Conservation (phyloP, 2,888 invertebrate genomes). For the Dasypogon diadema region DNA sequence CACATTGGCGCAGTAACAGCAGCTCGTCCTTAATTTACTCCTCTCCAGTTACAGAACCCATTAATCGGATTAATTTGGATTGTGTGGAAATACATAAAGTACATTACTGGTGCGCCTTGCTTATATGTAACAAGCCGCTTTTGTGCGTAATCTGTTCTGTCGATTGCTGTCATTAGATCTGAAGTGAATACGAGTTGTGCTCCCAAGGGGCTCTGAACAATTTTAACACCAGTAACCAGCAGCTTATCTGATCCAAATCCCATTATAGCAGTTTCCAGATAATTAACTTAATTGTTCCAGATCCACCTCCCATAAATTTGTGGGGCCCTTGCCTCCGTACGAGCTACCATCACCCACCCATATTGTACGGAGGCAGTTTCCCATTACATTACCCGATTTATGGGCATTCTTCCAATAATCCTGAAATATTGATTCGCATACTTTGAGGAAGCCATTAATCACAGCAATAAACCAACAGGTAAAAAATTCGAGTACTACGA, state of each 20-base stretch:
- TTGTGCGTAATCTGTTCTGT: background rate
- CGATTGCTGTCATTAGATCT: background rate
- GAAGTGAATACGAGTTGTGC: too few relatives aligned
- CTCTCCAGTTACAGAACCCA: background rate
- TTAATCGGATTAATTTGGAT: background rate
- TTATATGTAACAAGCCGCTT: background rate
- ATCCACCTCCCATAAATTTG: background rate
- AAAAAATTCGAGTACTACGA: constrained; percentile 67
- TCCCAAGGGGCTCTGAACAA: too few relatives aligned
- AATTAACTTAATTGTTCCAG: background rate
- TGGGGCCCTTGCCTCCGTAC: background rate
- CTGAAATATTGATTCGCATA: background rate
- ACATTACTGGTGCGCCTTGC: background rate
- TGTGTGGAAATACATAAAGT: too few relatives aligned
- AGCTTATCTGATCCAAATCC: background rate
- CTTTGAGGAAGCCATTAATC: background rate
- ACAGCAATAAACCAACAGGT: constrained; percentile 50
- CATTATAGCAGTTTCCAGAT: constrained; percentile 13
- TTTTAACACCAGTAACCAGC: too few relatives aligned
- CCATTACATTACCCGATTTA: background rate
- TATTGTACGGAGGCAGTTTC: background rate
- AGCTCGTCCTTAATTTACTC: background rate
- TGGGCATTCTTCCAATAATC: background rate
- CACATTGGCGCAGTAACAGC: background rate
- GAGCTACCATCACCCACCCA: too few relatives aligned